These are phyloP conservation scores for Triplophysa rosa DNA, from an alignment of 2,113 vertebrate species.

Conservation along the genomic window DNA sequence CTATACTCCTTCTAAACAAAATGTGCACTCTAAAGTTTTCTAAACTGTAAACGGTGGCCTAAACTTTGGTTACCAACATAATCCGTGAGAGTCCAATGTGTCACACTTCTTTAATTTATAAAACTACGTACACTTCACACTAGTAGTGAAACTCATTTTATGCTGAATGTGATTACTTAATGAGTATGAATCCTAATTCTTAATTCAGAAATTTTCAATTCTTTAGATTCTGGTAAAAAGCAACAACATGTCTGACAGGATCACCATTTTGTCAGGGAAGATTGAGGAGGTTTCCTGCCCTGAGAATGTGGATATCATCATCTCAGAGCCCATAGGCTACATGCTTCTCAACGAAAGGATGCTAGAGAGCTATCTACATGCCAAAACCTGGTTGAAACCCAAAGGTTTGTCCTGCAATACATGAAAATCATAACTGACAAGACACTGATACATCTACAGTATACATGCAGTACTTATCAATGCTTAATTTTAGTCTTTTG, in stretches of 20 bases:
- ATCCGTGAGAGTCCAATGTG: no score
- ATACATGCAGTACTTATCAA: background rate
- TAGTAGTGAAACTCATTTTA: no score
- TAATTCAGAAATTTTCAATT: slow-evolving; percentile 20
- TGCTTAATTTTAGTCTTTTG: no score
- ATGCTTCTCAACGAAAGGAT: slow-evolving; percentile 79
- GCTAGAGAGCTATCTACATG: slow-evolving; percentile 77
- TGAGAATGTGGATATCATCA: slow-evolving; percentile 75
- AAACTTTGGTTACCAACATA: no score
- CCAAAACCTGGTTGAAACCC: slow-evolving; percentile 80
- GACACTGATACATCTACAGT: background rate
- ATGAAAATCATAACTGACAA: background rate
- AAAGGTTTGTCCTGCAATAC: slow-evolving; percentile 65
- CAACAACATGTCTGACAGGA: slow-evolving; percentile 76
- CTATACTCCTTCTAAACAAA: no score
- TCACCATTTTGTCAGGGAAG: slow-evolving; percentile 74
- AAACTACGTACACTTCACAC: no score
- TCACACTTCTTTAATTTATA: no score
- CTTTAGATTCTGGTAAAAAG: slow-evolving; percentile 75
- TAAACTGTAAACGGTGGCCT: no score
- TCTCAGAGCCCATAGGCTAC: slow-evolving; percentile 81
- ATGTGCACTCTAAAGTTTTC: no score
- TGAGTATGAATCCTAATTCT: background rate
- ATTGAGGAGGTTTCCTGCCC: slow-evolving; percentile 76
- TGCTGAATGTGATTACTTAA: background rate